Base-by-base conservation (phyloP, 2,888 invertebrate species). In the Bombyx huttoni region DNA sequence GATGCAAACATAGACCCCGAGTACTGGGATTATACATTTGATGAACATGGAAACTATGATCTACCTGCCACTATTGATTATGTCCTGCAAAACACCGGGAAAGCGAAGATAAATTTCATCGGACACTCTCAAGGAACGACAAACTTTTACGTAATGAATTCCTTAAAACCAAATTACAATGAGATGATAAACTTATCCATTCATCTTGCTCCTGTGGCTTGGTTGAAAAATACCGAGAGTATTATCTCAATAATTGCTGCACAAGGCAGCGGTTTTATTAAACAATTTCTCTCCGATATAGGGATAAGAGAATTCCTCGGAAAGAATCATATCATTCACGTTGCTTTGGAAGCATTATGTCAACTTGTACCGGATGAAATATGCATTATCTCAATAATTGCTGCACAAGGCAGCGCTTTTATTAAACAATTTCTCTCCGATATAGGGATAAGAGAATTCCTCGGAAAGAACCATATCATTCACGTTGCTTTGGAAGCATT, bases 91-190 rank as follows among this genome's bases (percentile, higher is more conserved):
- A 50, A 55, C 7, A 93, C 93, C 0, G 84, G 88, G 1, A 78
- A 87, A 46, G 58, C 85, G 0, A 79, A 90, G 53, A 58, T 95
- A 0, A 90, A 90, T 61, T 93, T 92, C 67, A 75, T 92, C 8
- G 95, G 94, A 1, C 93, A 94, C 68, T 94, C 94, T 8, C 90
- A 90, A 74, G 95, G 94, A 24, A 90, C 90, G 0, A 91, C 91
- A 0, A 65, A 78, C 47, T 91, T 90, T 61, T 91, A 86, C 57
- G 89, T 90, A 0, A 85, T 91, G 82, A 70, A 79, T 3, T 87
- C 91, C 0, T 68, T 85, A 46, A 73, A 68, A 34, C 90, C 92
- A 0, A 89, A 90, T 52, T 91, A 91, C 62, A 92, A 92, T 63
- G 63, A 77, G 0, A 92, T 91, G 70, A 78, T 93, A 10, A 77